Evolutionary conservation across 1,140 invertebrate genomes (phyloP), one percentile per base, ranked within the genome.

Genomic region (Apis cerana): DNA sequence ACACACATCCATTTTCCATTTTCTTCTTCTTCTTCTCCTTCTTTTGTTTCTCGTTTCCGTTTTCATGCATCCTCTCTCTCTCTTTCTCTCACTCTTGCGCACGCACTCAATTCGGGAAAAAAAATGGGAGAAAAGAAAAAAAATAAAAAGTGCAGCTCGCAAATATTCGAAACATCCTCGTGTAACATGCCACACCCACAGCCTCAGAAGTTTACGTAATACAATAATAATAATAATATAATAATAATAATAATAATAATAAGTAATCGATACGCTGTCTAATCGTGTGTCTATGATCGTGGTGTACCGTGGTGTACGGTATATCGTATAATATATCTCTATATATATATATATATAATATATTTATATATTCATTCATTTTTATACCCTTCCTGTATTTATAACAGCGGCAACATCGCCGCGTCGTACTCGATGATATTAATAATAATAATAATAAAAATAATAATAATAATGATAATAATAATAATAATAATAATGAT

Each of bases 101-200:
- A 2, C 8, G 3, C 23, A 62, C 43, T 33, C 61, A 68, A 79
- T 85, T 68, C 27, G 78, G 54, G 33, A 33, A 33, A 33, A 79
- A 61, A 54, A 77, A 27, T 61, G n/a, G 27, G n/a, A 21, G 23
- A 74, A 64, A 52, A 64, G 43, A 19, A 52, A 13, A 52, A 71
- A 61, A 54, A 56, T 54, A 67, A 12, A 74, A 68, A 82, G 71
- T 74, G 86, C 80, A 88, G 83, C 80, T 83, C 62, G 27, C 83
- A 67, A 87, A 84, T 87, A 74, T 80, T 85, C 84, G 70, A 12
- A 13, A 61, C 84, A 88, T 91, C 89, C 85, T 88, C 74, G 72
- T 43, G 33, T 76, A 33, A 52, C 83, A 84, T 89, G 87, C 88
- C 91, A 90, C 91, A 91, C 91, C 90, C 89, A 91, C 91, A 91